phyloP scores from a whole-genome alignment of 2,113 vertebrate genomes.

The Sialia sialis region DNA sequence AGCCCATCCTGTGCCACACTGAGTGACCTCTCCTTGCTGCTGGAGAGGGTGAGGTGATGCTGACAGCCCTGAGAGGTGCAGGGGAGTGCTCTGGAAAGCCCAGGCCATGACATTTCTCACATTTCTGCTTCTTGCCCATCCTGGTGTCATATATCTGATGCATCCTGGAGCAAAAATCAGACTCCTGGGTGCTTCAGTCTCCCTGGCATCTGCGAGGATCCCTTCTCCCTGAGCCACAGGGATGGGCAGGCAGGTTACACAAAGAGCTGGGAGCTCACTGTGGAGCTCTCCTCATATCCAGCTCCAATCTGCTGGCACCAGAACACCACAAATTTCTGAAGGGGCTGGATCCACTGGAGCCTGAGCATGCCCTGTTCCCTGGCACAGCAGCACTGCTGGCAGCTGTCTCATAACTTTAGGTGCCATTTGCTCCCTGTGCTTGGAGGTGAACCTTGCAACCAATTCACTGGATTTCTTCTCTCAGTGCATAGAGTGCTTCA shows the following conservation, averaged over 20 bases:
- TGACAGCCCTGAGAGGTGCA: not conserved
- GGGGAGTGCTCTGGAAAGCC: not conserved
- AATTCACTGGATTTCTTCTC: not conserved
- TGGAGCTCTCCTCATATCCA: not conserved
- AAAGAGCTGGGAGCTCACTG: not conserved
- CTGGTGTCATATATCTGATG: not conserved
- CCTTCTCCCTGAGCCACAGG: not conserved
- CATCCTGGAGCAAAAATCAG: not conserved
- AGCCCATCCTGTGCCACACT: not conserved
- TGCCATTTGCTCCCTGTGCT: not conserved
- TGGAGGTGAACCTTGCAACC: not conserved
- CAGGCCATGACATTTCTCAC: not conserved
- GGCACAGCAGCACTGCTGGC: not conserved
- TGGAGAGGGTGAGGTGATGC: not conserved
- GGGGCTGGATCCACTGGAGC: not conserved
- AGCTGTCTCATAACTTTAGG: not conserved
- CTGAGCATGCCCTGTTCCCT: not conserved
- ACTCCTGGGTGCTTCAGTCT: not conserved
- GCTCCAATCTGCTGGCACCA: not conserved
- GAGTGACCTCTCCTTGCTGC: not conserved
- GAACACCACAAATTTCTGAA: not conserved
- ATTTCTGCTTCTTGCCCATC: not conserved
- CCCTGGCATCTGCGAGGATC: accelerated
- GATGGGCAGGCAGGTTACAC: not conserved
- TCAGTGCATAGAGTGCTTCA: not conserved